Base-by-base conservation (phyloP, 2,888 invertebrate genomes). In the Agrypnus murinus region DNA sequence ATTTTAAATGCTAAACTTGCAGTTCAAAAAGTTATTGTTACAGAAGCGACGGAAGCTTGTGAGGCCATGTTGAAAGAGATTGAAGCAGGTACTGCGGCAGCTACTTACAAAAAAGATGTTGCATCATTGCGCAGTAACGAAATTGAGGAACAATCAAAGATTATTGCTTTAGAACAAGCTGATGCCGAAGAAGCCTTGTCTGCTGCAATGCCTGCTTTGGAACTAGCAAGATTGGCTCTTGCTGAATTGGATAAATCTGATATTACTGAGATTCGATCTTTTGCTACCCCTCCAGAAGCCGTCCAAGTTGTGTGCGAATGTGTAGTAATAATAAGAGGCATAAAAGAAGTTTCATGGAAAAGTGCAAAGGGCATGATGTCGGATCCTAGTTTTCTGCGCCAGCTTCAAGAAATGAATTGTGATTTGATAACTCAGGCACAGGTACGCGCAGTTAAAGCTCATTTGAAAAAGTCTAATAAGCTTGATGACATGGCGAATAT, bases 271-370 rank as follows among this genome's bases (percentile, higher is more conserved):
- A 96, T 97, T 75, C 87, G 96, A 78, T 96, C 96, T 0, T 96
- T 97, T 81, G 94, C 95, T 7, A 96, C 95, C 0, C 97, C 97
- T 0, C 96, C 96, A 0, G 94, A 95, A 77, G 92, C 95, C 10
- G 96, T 97, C 25, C 96, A 96, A 87, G 73, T 92, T 0, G 94
- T 97, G 0, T 95, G 95, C 82, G 97, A 97, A 83, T 96, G 96
- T 81, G 92, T 97, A 15, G 94, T 93, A 0, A 95, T 97, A 60
- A 88, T 97, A 67, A 90, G 93, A 73, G 95, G 94, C 1, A 88
- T 92, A 50, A 93, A 93, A 77, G 97, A 97, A 76, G 90, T 96
- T 2, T 93, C 91, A 46, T 97, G 97, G 97, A 96, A 96, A 83
- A 90, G 93, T 0, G 96, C 96, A 0, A 86, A 96, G 93, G 84